phyloP scores from a whole-genome alignment of 2,113 vertebrate genomes.

The Strix aluco region DNA sequence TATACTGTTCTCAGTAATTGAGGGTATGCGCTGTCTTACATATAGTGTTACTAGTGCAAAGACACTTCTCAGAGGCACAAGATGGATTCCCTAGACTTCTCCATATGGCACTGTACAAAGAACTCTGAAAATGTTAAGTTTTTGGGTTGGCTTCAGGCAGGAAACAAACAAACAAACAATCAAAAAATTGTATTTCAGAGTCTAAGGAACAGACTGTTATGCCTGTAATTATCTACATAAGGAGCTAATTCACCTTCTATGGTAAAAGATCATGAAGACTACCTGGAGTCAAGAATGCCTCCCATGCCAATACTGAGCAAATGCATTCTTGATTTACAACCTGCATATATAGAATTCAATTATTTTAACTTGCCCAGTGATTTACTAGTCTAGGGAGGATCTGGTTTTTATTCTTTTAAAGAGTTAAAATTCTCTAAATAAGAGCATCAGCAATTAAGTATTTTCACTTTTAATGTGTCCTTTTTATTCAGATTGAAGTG shows the following conservation, averaged over 20 bases:
- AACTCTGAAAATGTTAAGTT: not conserved
- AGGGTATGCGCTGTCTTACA: not conserved
- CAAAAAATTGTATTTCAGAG: not conserved
- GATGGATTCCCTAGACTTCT: not conserved
- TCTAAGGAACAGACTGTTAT: not conserved
- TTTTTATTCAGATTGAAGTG: constrained; percentile 86
- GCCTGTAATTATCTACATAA: not conserved
- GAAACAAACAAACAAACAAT: not conserved
- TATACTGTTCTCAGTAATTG: not conserved
- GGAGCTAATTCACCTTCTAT: not conserved
- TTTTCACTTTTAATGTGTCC: constrained; percentile 1
- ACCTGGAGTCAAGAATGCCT: not conserved
- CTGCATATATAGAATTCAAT: not conserved
- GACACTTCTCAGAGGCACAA: not conserved
- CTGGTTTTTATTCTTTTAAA: not conserved
- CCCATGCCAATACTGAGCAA: not conserved
- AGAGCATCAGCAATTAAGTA: not conserved
- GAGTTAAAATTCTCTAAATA: not conserved
- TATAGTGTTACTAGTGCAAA: not conserved
- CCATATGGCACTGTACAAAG: not conserved
- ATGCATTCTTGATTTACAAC: not conserved
- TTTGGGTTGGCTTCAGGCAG: not conserved
- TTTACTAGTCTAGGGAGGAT: not conserved
- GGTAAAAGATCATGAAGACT: not conserved
- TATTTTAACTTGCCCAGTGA: not conserved